Evolutionary conservation across 2,113 vertebrate species (phyloP), one percentile per base, ranked within the genome.

Genomic region (Martes martes): DNA sequence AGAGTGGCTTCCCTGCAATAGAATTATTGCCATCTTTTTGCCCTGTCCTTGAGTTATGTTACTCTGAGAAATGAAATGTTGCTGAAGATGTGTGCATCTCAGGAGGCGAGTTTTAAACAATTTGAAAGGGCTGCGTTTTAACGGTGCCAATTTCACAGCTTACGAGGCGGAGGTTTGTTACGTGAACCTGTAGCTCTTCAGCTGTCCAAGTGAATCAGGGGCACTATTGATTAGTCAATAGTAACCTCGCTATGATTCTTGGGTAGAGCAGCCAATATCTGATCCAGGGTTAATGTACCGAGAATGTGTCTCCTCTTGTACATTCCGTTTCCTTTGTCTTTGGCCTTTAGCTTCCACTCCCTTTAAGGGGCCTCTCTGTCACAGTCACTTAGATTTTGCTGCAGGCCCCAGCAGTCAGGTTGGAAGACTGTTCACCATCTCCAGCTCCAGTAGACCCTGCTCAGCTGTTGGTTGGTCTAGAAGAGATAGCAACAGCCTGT

Each of bases 21-120:
- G 91, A 85, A 91, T 97, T 73, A 89, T 67, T 81, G 84, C 57
- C n/a, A 6, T 95, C 84, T 91, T 94, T 94, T 76, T 85, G 76
- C 91, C 85, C 65, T 95, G 85, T 86, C 71, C 76, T 93, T 55
- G 67, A 93, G 74, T 84, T 79, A 71, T 45, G 61, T 80, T 95
- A 42, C 76, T 88, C 67, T 59, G 80, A 95, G 61, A 91, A 83
- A 65, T 88, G 89, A 94, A 88, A 91, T 61, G 47, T 69, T 81
- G 71, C 91, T 95, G 50, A 50, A 93, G 71, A 85, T 23, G n/a
- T 52, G 80, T 89, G 39, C 55, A n/a, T 87, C 61, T 67, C 50
- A 18, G 39, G 67, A 73, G 90, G 88, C 55, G 55, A 74, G 67
- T 86, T 92, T 93, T 93, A 91, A 94, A 55, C 93, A 73, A 39